These are phyloP conservation scores for Hippocampus mohnikei DNA, from an alignment of 2,113 vertebrate genomes.

Conservation along the genomic window DNA sequence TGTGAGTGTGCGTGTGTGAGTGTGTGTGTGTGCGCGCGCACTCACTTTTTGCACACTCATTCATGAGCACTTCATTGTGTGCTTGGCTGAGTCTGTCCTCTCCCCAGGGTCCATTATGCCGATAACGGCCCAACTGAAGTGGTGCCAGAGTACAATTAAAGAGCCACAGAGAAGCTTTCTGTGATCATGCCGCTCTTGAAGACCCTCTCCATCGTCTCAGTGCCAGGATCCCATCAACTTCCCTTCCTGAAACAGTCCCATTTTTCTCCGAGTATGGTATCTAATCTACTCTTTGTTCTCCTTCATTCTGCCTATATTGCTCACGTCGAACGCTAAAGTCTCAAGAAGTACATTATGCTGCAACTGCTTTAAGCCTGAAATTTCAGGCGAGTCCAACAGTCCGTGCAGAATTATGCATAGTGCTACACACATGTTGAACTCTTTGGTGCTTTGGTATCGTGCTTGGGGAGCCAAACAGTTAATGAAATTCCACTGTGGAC, in stretches of 20 bases:
- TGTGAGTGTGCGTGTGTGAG: neutral
- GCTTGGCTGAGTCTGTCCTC: conserved; percentile 36
- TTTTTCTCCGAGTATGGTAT: conserved; percentile 1
- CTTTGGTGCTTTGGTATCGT: neutral
- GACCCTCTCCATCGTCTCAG: conserved; percentile 35
- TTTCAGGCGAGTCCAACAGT: neutral
- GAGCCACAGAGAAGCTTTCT: conserved; percentile 67
- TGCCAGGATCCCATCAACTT: conserved; percentile 58
- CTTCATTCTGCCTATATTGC: neutral
- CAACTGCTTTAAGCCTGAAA: neutral
- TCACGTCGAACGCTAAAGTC: neutral
- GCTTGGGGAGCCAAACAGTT: neutral
- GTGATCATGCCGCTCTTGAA: conserved; percentile 65
- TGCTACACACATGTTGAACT: neutral
- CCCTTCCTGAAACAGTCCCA: neutral
- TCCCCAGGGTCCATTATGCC: conserved; percentile 61
- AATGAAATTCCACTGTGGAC: neutral
- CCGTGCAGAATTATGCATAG: neutral
- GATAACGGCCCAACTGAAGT: conserved; percentile 74
- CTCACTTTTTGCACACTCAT: neutral
- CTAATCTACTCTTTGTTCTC: conserved; percentile 3
- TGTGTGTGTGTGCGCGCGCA: neutral
- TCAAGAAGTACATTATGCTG: neutral
- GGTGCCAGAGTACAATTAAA: conserved; percentile 72
- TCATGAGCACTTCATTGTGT: conserved; percentile 11